These are phyloP conservation scores for Lasioglossum lativentre DNA, from an alignment of 2,888 invertebrate genomes.

Conservation along the genomic window DNA sequence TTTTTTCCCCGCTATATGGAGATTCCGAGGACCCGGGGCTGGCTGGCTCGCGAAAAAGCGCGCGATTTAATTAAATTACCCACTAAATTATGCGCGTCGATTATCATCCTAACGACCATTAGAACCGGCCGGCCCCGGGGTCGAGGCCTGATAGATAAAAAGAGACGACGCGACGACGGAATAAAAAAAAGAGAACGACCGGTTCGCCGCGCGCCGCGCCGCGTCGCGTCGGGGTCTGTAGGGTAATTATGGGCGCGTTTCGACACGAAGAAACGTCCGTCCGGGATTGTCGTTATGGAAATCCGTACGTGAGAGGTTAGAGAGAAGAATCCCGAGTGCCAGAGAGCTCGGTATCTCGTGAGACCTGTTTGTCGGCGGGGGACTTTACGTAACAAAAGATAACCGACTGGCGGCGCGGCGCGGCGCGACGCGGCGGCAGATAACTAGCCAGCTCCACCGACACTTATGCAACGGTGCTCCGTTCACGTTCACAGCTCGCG, in stretches of 20 bases:
- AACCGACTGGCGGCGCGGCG: slow-evolving; percentile 38
- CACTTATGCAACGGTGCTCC: slow-evolving; percentile 40
- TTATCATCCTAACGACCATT: slow-evolving; percentile 61
- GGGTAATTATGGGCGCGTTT: slow-evolving; percentile 46
- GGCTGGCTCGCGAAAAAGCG: slow-evolving; percentile 26
- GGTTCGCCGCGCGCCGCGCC: neutral
- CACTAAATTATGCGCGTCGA: slow-evolving; percentile 46
- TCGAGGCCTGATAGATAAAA: slow-evolving; percentile 42
- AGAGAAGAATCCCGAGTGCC: slow-evolving; percentile 40
- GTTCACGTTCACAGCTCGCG: neutral
- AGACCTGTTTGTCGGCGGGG: slow-evolving; percentile 63
- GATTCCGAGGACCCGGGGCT: slow-evolving; percentile 18
- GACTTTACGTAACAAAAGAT: slow-evolving; percentile 70
- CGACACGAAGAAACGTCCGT: slow-evolving; percentile 32
- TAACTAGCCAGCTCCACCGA: slow-evolving; percentile 49
- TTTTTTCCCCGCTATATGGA: neutral
- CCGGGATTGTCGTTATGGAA: slow-evolving; percentile 40
- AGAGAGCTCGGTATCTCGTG: slow-evolving; percentile 55
- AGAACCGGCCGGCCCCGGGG: slow-evolving; percentile 24
- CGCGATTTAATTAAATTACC: slow-evolving; percentile 66
- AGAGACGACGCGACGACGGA: neutral
- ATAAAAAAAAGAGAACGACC: slow-evolving; percentile 25
- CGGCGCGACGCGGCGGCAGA: slow-evolving; percentile 37
- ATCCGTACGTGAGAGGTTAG: slow-evolving; percentile 48
- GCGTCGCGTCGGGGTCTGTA: neutral